Conservation (phyloP, 2,888 invertebrate genomes). For the Agrotis segetum region DNA sequence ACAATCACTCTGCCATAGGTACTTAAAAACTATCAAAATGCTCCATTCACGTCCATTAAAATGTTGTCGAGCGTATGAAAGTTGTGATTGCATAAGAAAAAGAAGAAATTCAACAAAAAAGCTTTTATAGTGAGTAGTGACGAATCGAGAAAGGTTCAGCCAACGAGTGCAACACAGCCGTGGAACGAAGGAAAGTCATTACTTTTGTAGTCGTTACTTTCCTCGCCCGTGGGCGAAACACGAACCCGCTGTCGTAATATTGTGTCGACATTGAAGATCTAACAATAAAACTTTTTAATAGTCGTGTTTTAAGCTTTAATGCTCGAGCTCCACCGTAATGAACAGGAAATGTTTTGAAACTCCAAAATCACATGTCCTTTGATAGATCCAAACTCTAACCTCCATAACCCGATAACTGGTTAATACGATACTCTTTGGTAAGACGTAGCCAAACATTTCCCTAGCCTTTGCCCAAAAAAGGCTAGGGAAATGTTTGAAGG, state of each 20-base stretch:
- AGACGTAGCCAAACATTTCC: too few relatives aligned
- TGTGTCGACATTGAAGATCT: conserved; percentile 41
- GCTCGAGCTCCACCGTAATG: conserved; percentile 9
- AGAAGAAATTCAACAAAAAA: conserved; percentile 58
- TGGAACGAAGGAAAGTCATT: conserved; percentile 51
- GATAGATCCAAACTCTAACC: background rate
- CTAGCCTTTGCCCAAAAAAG: too few relatives aligned
- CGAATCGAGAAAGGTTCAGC: conserved; percentile 66
- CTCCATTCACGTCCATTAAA: conserved; percentile 7
- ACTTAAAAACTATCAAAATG: conserved; percentile 3
- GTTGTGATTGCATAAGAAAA: conserved; percentile 46
- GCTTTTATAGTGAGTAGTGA: conserved; percentile 52
- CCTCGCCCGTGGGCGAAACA: conserved; percentile 54
- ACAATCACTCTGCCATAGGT: background rate
- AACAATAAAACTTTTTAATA: conserved; percentile 49
- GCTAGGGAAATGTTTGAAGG: background rate
- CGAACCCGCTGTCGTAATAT: conserved; percentile 32
- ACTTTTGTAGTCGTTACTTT: conserved; percentile 54
- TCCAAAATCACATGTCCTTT: conserved; percentile 4
- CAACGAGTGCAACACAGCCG: conserved; percentile 42
- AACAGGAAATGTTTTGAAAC: conserved; percentile 29
- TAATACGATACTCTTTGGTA: too few relatives aligned
- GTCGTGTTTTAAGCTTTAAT: conserved; percentile 29
- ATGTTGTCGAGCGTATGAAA: conserved; percentile 38
- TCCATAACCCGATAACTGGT: too few relatives aligned